Conservation (phyloP, 2,888 invertebrate genomes). For the Isotomurus palustris region DNA sequence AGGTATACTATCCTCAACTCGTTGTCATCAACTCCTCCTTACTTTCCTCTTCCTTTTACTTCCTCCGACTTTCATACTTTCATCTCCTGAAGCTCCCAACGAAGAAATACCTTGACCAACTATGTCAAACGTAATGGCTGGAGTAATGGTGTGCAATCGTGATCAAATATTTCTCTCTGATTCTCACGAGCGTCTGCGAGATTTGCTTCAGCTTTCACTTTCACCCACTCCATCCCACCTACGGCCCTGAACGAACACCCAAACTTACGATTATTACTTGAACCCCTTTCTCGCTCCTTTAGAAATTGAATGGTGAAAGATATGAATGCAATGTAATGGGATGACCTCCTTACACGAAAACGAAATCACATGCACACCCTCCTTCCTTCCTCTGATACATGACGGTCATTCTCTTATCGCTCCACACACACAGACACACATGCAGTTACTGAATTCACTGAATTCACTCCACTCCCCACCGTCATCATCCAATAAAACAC, state of each 20-base stretch:
- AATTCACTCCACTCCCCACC: background rate
- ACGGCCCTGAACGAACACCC: background rate
- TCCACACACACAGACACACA: background rate
- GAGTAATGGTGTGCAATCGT: constrained; percentile 6
- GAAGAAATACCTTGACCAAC: background rate
- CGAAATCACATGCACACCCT: too few species aligned
- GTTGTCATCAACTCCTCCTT: too few species aligned
- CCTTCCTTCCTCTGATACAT: too few species aligned
- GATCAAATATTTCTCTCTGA: constrained; percentile 8
- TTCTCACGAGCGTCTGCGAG: background rate
- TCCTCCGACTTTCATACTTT: background rate
- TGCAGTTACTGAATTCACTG: background rate
- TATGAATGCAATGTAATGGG: constrained; percentile 6
- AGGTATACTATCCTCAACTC: too few species aligned
- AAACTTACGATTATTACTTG: background rate
- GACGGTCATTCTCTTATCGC: constrained; percentile 39
- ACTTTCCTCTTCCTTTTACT: background rate
- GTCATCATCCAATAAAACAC: too few species aligned
- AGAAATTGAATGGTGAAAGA: constrained; percentile 1
- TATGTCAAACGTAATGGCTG: background rate
- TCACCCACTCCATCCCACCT: too few species aligned
- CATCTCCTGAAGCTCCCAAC: background rate
- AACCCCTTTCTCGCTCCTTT: background rate
- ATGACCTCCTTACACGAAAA: too few species aligned
- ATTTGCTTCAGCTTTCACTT: background rate